Evolutionary conservation across 2,797 vertebrate species (phyloP).

Genomic region (Tinamus major): DNA sequence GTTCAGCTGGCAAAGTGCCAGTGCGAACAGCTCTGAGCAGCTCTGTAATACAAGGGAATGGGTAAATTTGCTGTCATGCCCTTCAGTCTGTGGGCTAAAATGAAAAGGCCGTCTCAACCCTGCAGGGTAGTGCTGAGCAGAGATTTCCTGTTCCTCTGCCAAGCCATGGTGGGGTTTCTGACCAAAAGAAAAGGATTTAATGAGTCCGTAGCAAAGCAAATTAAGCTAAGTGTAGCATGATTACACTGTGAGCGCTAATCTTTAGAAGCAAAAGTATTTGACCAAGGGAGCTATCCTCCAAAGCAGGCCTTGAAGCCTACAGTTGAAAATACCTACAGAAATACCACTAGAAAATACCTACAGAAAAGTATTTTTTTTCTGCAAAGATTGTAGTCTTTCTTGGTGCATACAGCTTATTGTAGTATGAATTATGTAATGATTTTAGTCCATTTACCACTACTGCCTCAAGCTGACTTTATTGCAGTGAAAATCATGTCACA

Average conservation of each 20-base stretch:
- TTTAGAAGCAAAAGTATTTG: slow-evolving; percentile 70
- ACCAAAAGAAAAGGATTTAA: slow-evolving; percentile 77
- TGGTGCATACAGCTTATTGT: background rate
- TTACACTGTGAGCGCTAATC: slow-evolving; percentile 76
- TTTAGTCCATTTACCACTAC: slow-evolving; percentile 5
- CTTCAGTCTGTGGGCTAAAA: slow-evolving; percentile 28
- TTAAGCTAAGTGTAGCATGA: slow-evolving; percentile 76
- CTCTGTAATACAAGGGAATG: background rate
- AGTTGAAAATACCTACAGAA: background rate
- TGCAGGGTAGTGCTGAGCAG: background rate
- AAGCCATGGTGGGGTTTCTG: slow-evolving; percentile 76
- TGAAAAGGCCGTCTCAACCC: slow-evolving; percentile 35
- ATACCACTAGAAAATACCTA: too few relatives aligned
- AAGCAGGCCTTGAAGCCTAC: slow-evolving; percentile 10
- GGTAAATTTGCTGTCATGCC: slow-evolving; percentile 3
- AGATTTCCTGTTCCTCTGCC: slow-evolving; percentile 69
- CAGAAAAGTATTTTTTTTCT: background rate
- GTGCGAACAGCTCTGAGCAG: background rate
- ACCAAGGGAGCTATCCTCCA: slow-evolving; percentile 53
- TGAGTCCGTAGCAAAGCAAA: slow-evolving; percentile 81
- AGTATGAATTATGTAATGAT: background rate
- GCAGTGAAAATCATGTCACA: slow-evolving; percentile 53
- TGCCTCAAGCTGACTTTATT: slow-evolving; percentile 58
- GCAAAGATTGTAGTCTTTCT: background rate
- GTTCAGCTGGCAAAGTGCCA: background rate